Base-by-base conservation (phyloP, 2,888 invertebrate species). In the Cancer borealis region DNA sequence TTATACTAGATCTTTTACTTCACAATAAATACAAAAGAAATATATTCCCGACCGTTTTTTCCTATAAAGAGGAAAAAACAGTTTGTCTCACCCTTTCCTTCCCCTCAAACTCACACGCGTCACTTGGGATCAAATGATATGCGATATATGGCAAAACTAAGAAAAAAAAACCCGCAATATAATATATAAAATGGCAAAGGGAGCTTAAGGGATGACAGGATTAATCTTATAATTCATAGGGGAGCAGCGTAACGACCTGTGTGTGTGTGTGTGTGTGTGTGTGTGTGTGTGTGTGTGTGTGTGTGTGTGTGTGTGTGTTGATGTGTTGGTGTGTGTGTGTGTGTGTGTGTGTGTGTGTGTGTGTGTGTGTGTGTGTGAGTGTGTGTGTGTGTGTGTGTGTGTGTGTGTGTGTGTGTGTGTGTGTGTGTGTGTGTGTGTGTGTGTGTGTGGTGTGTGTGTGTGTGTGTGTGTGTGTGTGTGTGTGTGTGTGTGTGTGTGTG, bases 271-370 rank as follows among this genome's bases (percentile, higher is more conserved):
- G 26, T 73, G 73, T n/a, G 73, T n/a, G 73, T 73, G 73, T 26
- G 73, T 73, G 73, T 73, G 73, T 73, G n/a, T 73, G 73, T 73
- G 73, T 73, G 73, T 73, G 73, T 73, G 26, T 73, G 73, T 73
- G 73, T 73, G 73, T 73, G 73, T 73, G 73, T 73, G 26, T 73
- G 66, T 73, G 66, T 73, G 66, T 73, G 12, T 8, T 60, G 60
- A 17, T 60, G 10, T 60, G 60, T 3, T 60, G 14, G 54, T 54
- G 54, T 54, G 54, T 3, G 54, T 54, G 54, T 54, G 54, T 3
- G 54, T 54, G 54, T 54, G 54, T 3, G 54, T 54, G 54, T 54
- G 54, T 3, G 54, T 54, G 66, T 66, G 17, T 3, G 66, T 66
- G 17, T 3, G 66, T 54, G 66, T 73, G 49, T 54, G 54, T 54